Evolutionary conservation across 2,888 invertebrate genomes (phyloP).

Genomic region (Dryobotodes eremita): DNA sequence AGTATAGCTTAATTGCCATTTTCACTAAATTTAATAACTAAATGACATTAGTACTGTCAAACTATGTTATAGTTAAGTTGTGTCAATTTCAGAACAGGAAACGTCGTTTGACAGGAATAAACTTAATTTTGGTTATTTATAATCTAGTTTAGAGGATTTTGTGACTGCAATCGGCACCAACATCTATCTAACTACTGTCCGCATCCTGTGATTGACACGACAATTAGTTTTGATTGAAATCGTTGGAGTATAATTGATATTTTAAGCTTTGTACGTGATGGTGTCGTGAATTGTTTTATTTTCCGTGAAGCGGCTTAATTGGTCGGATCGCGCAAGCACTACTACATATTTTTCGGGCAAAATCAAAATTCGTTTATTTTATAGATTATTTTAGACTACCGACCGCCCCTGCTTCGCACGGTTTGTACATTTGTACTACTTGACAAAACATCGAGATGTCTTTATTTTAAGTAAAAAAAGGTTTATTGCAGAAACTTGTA

Average conservation of each 20-base stretch:
- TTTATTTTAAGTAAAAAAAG: neutral
- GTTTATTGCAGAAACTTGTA: too few species aligned
- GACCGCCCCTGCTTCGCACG: neutral
- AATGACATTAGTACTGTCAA: too few species aligned
- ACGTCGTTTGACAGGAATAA: too few species aligned
- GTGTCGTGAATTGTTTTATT: slow-evolving; percentile 27
- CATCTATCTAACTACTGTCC: neutral
- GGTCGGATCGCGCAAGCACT: slow-evolving; percentile 3
- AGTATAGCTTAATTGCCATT: too few species aligned
- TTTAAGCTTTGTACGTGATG: slow-evolving; percentile 6
- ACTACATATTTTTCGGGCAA: slow-evolving; percentile 2
- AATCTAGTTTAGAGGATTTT: too few species aligned
- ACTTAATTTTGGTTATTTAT: too few species aligned
- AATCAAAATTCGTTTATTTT: too few species aligned
- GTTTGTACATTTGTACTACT: neutral
- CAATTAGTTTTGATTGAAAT: slow-evolving; percentile 44
- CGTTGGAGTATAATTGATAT: slow-evolving; percentile 38
- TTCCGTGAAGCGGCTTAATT: slow-evolving; percentile 24
- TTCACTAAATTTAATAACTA: too few species aligned
- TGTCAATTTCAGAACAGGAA: too few species aligned
- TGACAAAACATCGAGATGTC: neutral
- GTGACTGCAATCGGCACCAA: too few species aligned
- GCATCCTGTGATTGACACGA: slow-evolving; percentile 22
- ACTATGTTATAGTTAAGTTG: too few species aligned
- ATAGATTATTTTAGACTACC: neutral